Evolutionary conservation across 2,888 invertebrate genomes (phyloP), one percentile per base, ranked within the genome.

Genomic region (Tholera decimalis): DNA sequence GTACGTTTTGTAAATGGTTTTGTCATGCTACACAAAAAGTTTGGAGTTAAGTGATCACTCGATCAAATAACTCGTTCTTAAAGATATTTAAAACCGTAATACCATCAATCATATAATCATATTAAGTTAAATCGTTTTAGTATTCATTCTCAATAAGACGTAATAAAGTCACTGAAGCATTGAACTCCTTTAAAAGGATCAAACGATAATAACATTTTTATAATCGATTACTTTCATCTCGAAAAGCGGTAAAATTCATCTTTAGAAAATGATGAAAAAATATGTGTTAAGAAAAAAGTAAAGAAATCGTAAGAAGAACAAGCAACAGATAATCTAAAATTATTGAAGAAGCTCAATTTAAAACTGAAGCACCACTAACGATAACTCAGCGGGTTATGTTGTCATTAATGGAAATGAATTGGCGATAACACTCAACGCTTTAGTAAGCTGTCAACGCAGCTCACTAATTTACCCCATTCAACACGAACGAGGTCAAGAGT

Each of bases 101-200:
- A 46, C 62, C 70, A 77, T 74, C 63, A 60, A 79, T 78, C 79
- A 74, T 43, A 43, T 41, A 60, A 79, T 78, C 79, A 74, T 43
- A 43, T 41, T 59, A 66, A 61, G 54, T 61, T 70, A 55, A 78
- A 63, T 58, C 60, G 63, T 61, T 61, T 71, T 61, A 67, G 61
- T 60, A 75, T 64, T 53, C 71, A 79, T 62, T 50, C 56, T 59
- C 49, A 39, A 75, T 75, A 79, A 56, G 46, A 51, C 26, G 43
- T 44, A 47, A 79, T 67, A 61, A 67, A 79, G 79, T 70, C 79
- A 64, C 39, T 44, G 47, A 44, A 56, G 58, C 41, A 49, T 20
- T 56, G 59, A 70, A 61, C 28, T 28, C 41, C 33, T 56, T 55
- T 53, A 59, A 44, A 73, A 30, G 57, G 60, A 67, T 67, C 41